These are phyloP conservation scores for Phymorhynchus buccinoides DNA, from an alignment of 1,140 invertebrate species.

Conservation along the genomic window DNA sequence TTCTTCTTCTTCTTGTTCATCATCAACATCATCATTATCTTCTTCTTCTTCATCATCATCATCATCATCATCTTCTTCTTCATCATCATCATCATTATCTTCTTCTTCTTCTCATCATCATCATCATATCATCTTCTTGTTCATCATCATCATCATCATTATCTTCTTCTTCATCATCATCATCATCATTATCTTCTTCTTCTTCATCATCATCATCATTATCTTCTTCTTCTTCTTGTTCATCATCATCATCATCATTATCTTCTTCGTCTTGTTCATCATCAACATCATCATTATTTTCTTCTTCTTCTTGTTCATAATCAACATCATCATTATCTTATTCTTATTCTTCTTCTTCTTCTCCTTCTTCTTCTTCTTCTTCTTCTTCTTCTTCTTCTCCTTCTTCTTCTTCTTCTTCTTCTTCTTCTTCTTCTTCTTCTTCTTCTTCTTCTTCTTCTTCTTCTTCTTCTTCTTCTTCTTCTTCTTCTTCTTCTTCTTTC, in stretches of 20 bases:
- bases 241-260: constrained; percentile 18
- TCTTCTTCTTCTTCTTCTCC: too few species aligned
- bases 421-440: too few species aligned
- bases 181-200: constrained; percentile 1
- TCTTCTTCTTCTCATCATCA: constrained; percentile 24
- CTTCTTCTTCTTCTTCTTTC: too few species aligned
- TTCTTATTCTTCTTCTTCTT: too few species aligned
- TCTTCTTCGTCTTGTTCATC: neutral
- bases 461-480: too few species aligned
- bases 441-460: too few species aligned
- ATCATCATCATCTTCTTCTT: constrained; percentile 19
- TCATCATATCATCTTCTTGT: constrained; percentile 19
- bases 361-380: too few species aligned
- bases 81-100: constrained; percentile 35
- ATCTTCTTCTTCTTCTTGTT: constrained; percentile 13
- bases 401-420: too few species aligned
- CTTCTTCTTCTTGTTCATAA: too few species aligned
- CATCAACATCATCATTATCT: neutral
- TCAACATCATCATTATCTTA: too few species aligned
- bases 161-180: neutral
- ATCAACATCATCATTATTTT: neutral
- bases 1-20: neutral
- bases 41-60: neutral
- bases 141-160: neutral
- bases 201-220: constrained; percentile 37